phyloP scores from a whole-genome alignment of 2,888 invertebrate genomes.

The Anodontia alba region DNA sequence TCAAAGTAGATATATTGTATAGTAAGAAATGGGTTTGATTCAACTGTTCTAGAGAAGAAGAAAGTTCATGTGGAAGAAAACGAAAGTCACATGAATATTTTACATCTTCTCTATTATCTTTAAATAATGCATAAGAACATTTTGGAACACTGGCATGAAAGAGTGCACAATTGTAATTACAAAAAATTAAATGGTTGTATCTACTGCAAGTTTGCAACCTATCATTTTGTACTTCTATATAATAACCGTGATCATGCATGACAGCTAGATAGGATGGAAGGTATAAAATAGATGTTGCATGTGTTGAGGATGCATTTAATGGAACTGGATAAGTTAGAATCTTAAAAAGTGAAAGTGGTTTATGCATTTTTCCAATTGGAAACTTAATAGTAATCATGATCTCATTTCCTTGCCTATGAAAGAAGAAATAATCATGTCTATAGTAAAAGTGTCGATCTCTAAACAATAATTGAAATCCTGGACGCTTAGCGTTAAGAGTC shows the following conservation, averaged over 20 bases:
- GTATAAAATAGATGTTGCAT: conserved; percentile 14
- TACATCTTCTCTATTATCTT: not conserved
- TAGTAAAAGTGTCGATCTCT: conserved; percentile 23
- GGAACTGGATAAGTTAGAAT: conserved; percentile 12
- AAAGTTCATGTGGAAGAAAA: not conserved
- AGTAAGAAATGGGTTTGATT: conserved; percentile 25
- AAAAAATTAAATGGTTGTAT: not conserved
- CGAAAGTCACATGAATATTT: conserved; percentile 16
- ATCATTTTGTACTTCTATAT: conserved; percentile 7
- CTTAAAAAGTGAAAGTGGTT: not conserved
- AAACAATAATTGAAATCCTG: conserved; percentile 10
- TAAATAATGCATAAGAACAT: conserved; percentile 3
- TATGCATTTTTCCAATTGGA: not conserved
- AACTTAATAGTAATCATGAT: conserved; percentile 4
- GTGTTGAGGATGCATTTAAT: conserved; percentile 1
- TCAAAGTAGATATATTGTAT: conserved; percentile 15
- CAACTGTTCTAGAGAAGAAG: conserved; percentile 11
- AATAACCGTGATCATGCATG: not conserved
- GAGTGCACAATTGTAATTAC: not conserved
- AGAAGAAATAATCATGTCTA: not conserved
- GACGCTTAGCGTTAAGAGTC: not conserved
- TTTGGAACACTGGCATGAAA: not conserved
- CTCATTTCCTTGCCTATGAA: not conserved
- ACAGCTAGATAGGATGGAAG: conserved; percentile 17
- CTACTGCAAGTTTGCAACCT: not conserved